Conservation (phyloP, 2,113 vertebrate genomes). For the Passer domesticus region DNA sequence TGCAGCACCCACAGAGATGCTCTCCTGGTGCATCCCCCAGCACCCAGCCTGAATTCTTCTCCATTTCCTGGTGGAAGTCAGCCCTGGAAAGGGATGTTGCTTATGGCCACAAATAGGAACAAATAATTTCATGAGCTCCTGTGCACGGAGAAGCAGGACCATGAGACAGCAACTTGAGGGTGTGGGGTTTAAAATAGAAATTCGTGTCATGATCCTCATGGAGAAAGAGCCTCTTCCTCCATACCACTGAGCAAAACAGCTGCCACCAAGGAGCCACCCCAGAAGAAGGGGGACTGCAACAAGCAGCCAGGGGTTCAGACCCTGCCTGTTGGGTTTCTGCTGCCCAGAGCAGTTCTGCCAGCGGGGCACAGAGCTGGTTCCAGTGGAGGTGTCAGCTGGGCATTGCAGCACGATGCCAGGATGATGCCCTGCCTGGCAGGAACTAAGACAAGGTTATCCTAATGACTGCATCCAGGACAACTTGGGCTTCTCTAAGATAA, state of each 20-base stretch:
- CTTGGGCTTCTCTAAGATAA: not conserved
- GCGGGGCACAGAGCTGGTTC: not conserved
- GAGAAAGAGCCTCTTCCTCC: not conserved
- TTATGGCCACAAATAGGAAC: not conserved
- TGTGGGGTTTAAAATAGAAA: not conserved
- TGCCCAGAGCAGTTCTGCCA: not conserved
- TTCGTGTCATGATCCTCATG: rapidly evolving
- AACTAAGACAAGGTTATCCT: not conserved
- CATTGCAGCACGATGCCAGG: rapidly evolving
- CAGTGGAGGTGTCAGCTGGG: rapidly evolving
- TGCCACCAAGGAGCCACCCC: not conserved
- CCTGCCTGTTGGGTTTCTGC: not conserved
- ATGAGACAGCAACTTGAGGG: rapidly evolving
- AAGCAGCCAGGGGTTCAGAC: not conserved
- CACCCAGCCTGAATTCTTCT: not conserved
- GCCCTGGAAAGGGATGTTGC: not conserved
- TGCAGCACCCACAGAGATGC: not conserved
- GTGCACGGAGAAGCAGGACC: not conserved
- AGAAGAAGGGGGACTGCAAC: not conserved
- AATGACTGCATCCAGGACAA: not conserved
- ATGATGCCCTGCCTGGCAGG: not conserved
- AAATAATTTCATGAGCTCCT: not conserved
- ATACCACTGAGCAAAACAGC: not conserved
- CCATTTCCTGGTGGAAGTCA: not conserved
- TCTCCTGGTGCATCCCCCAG: not conserved